Conservation (phyloP, 37 sponge, comb jelly and placozoan species). For the Oopsacas minuta region DNA sequence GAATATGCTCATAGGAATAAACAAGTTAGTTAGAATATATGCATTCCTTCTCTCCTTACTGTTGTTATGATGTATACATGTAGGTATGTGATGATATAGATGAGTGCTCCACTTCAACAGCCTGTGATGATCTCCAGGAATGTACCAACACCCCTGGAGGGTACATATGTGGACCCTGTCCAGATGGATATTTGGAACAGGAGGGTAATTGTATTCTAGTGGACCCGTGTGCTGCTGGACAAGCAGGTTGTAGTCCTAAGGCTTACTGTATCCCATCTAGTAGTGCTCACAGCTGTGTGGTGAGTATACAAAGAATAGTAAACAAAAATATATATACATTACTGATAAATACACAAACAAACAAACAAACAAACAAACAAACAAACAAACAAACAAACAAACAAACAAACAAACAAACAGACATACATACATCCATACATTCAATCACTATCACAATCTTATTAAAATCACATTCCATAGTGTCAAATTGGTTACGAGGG, state of each 20-base stretch:
- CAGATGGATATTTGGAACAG: slow-evolving; percentile 44
- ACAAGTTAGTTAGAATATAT: slow-evolving; percentile 27
- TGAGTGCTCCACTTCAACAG: slow-evolving; percentile 44
- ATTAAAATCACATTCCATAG: background rate
- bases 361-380: background rate
- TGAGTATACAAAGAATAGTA: slow-evolving; percentile 19
- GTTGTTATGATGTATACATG: background rate
- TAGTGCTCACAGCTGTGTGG: slow-evolving; percentile 41
- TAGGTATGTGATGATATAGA: slow-evolving; percentile 67
- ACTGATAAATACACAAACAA: background rate
- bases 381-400: background rate
- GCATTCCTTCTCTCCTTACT: background rate
- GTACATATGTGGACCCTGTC: slow-evolving; percentile 59
- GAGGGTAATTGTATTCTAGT: slow-evolving; percentile 43
- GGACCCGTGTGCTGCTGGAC: slow-evolving; percentile 58
- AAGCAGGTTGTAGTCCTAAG: slow-evolving; percentile 38
- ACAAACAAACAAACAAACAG: background rate
- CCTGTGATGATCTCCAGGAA: slow-evolving; percentile 37
- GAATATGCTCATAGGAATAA: slow-evolving; percentile 26
- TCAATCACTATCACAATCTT: background rate
- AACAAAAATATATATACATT: too few species aligned
- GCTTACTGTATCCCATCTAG: slow-evolving; percentile 45
- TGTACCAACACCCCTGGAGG: slow-evolving; percentile 47
- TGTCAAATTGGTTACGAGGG: slow-evolving; percentile 26
- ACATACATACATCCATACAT: background rate